These are phyloP conservation scores for Hedychridium roseum DNA, from an alignment of 2,888 invertebrate genomes.

Conservation along the genomic window DNA sequence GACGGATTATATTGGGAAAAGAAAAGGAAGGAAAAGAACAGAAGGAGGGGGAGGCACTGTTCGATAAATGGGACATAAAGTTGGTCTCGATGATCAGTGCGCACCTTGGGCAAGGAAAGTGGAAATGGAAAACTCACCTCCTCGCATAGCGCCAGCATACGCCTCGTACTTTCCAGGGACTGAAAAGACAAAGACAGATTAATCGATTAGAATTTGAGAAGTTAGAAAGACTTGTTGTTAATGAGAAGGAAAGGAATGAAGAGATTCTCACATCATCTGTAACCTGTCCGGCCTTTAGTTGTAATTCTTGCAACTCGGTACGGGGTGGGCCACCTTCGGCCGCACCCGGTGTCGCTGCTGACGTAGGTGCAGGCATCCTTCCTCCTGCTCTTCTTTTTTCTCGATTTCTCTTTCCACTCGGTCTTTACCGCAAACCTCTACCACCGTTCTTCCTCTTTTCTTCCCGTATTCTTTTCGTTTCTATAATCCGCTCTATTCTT, in stretches of 20 bases:
- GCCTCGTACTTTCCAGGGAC: slow-evolving; percentile 91
- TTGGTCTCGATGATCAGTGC: slow-evolving; percentile 11
- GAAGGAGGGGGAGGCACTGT: slow-evolving; percentile 2
- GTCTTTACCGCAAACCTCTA: neutral
- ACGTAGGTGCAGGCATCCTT: slow-evolving; percentile 63
- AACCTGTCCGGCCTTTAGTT: slow-evolving; percentile 82
- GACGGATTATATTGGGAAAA: too few species aligned
- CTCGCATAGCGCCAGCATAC: slow-evolving; percentile 92
- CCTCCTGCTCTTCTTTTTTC: slow-evolving; percentile 2
- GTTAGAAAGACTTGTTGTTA: neutral
- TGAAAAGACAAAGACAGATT: slow-evolving; percentile 67
- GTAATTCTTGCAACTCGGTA: slow-evolving; percentile 89
- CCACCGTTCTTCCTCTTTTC: neutral
- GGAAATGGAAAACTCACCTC: slow-evolving; percentile 74
- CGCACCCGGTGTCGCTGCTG: slow-evolving; percentile 66
- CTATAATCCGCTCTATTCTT: too few species aligned
- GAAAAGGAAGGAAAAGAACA: too few species aligned
- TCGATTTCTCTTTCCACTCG: neutral
- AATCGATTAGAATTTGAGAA: neutral
- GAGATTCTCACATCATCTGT: slow-evolving; percentile 83
- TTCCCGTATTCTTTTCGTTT: too few species aligned
- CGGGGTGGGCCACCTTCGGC: slow-evolving; percentile 76
- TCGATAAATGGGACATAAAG: slow-evolving; percentile 1
- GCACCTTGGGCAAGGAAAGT: slow-evolving; percentile 27
- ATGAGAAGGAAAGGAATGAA: too few species aligned